phyloP scores from a whole-genome alignment of 2,797 vertebrate species.

The Gymnothorax javanicus region DNA sequence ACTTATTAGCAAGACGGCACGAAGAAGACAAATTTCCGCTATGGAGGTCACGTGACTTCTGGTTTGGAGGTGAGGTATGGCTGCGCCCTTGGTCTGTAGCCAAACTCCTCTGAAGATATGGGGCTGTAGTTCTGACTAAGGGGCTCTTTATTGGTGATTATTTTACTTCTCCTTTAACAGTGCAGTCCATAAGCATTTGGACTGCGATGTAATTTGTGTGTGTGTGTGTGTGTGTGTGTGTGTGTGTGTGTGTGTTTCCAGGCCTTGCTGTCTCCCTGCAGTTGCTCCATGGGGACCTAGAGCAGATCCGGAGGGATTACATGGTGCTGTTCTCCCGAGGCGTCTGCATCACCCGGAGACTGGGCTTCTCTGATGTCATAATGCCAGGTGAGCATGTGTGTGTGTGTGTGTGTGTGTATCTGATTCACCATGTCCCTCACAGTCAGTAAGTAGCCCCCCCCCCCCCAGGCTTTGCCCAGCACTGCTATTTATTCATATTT shows the following conservation, averaged over 20 bases:
- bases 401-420: neutral
- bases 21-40: too few relatives aligned
- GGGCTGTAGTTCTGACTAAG: too few relatives aligned
- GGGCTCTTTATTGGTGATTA: too few relatives aligned
- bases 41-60: too few relatives aligned
- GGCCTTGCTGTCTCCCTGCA: conserved; percentile 93
- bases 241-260: conserved; percentile 50
- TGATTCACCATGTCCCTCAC: neutral
- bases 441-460: neutral
- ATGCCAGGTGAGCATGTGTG: conserved; percentile 87
- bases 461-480: neutral
- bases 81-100: too few relatives aligned
- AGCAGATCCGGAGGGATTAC: conserved; percentile 93
- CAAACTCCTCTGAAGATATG: too few relatives aligned
- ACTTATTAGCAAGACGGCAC: too few relatives aligned
- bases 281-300: conserved; percentile 94
- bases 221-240: conserved; percentile 20
- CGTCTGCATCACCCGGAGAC: conserved; percentile 91
- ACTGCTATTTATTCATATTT: neutral
- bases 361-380: conserved; percentile 97
- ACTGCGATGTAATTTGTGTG: neutral
- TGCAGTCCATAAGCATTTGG: neutral
- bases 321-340: conserved; percentile 92
- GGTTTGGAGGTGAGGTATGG: too few relatives aligned
- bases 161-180: neutral